Conservation (phyloP, 2,888 invertebrate genomes). For the Leistus spinibarbis region DNA sequence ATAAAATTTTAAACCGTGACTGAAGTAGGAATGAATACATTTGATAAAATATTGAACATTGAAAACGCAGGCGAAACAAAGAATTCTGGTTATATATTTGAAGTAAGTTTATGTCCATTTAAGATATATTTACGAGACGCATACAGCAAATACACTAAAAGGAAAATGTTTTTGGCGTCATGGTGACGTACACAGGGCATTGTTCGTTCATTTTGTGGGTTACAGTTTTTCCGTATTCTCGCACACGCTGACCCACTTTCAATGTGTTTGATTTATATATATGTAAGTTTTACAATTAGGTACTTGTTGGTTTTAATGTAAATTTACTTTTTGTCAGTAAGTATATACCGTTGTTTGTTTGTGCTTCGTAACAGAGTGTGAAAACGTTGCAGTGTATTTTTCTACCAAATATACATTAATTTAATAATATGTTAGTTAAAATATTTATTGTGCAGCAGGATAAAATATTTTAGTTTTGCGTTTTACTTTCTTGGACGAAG, state of each 20-base stretch:
- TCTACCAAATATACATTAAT: too few species aligned
- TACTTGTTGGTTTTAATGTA: not conserved
- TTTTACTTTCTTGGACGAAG: too few species aligned
- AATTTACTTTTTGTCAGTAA: too few species aligned
- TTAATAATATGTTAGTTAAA: not conserved
- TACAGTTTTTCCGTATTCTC: not conserved
- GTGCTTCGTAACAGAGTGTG: not conserved
- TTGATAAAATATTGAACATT: too few species aligned
- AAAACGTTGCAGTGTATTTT: not conserved
- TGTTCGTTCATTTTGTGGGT: not conserved
- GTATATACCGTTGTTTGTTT: too few species aligned
- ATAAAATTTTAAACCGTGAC: too few species aligned
- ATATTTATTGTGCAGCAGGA: not conserved
- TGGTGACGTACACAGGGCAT: not conserved
- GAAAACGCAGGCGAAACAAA: too few species aligned
- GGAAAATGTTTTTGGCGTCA: not conserved
- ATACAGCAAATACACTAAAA: not conserved
- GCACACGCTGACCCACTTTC: not conserved
- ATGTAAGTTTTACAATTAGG: not conserved
- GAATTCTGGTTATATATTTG: too few species aligned
- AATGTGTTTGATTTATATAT: constrained; percentile 8
- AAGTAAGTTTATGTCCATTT: too few species aligned
- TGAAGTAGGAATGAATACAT: too few species aligned
- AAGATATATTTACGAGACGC: not conserved
- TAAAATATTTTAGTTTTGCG: not conserved